phyloP scores from a whole-genome alignment of 2,113 vertebrate genomes.

The Bubo scandiacus region DNA sequence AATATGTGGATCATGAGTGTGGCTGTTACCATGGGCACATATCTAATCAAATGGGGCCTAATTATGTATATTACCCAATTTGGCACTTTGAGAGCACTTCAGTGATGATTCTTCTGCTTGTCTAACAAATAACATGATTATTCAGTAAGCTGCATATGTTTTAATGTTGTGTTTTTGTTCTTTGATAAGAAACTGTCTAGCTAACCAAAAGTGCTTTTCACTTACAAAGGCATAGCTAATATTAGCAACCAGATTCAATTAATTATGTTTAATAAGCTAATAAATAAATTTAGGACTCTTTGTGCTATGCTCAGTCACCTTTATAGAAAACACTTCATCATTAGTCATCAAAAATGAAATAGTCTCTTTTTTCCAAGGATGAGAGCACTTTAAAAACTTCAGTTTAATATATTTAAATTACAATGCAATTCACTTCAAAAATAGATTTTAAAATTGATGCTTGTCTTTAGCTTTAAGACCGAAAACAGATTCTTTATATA shows the following conservation, averaged over 20 bases:
- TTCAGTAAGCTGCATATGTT: constrained; percentile 2
- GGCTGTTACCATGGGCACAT: constrained; percentile 47
- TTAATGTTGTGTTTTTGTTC: not conserved
- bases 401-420: not conserved
- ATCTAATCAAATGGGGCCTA: constrained; percentile 36
- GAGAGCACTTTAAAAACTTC: not conserved
- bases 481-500: not conserved
- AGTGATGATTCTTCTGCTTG: constrained; percentile 20
- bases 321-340: constrained; percentile 43
- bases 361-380: not conserved
- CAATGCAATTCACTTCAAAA: not conserved
- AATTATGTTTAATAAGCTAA: constrained; percentile 30
- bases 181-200: not conserved
- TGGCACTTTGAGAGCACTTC: constrained; percentile 32
- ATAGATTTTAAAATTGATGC: not conserved
- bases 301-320: constrained; percentile 21
- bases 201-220: constrained; percentile 3
- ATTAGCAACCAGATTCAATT: constrained; percentile 33
- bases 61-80: constrained; percentile 55
- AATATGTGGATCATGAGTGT: not conserved
- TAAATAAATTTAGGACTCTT: constrained; percentile 21
- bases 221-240: not conserved
- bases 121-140: constrained; percentile 37
- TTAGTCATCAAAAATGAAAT: not conserved
- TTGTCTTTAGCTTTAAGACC: not conserved